phyloP scores from a whole-genome alignment of 2,113 vertebrate species.

The Engystomops pustulosus region DNA sequence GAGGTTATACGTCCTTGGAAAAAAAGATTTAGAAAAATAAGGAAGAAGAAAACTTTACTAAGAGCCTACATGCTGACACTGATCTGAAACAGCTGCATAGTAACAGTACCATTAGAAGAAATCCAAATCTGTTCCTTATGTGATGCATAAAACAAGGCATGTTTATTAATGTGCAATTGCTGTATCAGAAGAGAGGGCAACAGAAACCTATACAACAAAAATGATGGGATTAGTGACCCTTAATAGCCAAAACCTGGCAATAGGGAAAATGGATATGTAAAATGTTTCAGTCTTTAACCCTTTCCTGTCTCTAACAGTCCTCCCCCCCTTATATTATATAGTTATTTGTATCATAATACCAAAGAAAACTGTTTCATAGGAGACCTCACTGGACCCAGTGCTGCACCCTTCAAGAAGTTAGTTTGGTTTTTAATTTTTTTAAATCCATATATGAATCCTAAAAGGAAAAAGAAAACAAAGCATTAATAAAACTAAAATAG shows the following conservation, averaged over 20 bases:
- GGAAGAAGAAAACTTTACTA: slow-evolving; percentile 52
- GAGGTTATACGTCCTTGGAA: slow-evolving; percentile 44
- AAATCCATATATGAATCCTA: too few relatives aligned
- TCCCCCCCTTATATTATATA: too few relatives aligned
- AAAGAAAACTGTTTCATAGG: too few relatives aligned
- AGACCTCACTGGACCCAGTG: too few relatives aligned
- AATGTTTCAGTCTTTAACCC: background rate
- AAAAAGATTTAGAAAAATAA: slow-evolving; percentile 45
- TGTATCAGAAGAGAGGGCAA: slow-evolving; percentile 5
- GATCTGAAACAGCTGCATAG: slow-evolving; percentile 44
- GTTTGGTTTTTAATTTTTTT: too few relatives aligned
- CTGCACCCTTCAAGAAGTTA: too few relatives aligned
- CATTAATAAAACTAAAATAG: too few relatives aligned
- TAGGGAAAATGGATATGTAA: background rate
- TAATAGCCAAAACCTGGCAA: background rate
- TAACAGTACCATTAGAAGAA: slow-evolving; percentile 15
- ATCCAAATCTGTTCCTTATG: slow-evolving; percentile 50
- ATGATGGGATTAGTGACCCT: slow-evolving; percentile 4
- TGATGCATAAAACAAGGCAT: slow-evolving; percentile 44
- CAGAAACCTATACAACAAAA: slow-evolving; percentile 7
- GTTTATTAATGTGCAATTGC: slow-evolving; percentile 28
- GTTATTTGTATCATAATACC: too few relatives aligned
- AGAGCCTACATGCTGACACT: slow-evolving; percentile 53
- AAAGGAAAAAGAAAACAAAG: too few relatives aligned
- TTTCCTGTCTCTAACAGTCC: too few relatives aligned